Base-by-base conservation (phyloP, 2,888 invertebrate species). In the Muscina levida region DNA sequence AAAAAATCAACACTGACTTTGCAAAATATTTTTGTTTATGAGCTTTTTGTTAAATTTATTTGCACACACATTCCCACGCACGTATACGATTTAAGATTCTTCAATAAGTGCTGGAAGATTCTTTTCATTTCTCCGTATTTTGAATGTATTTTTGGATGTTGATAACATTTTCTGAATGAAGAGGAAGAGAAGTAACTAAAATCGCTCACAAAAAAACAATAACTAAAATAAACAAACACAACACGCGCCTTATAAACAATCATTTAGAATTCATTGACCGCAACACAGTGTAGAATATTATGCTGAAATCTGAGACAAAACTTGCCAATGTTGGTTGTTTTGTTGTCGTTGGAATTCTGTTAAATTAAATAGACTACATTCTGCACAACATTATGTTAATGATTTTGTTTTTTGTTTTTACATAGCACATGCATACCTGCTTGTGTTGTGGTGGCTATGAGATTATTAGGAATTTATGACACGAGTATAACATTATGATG, bases 191-290 rank as follows among this genome's bases (percentile, higher is more conserved):
- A 42, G 22, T 26, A 17, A 15, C 17, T 15, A 39, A 10, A 59
- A 59, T 37, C 31, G 3, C 31, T 31, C 37, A 59, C n/a, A 39
- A n/a, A n/a, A n/a, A n/a, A n/a, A 59, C 37, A 39, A 39, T 15
- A 22, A 39, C 3, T 19, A 62, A 62, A 62, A 37, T 62, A 62
- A 62, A 62, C 62, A 62, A 10, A 39, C 59, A 74, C 53, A 68
- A 68, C 44, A 68, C 24, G 68, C 72, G 53, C 2, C 72, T 46
- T 17, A 80, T 72, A 70, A 80, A 70, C 66, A 80, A 76, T 73
- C 65, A 57, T 77, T 80, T 80, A 73, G 51, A 70, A 80, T 80
- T 70, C 79, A 77, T 73, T 80, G 76, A 80, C 79, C 79, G 26
- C 44, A 37, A 46, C 56, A 68, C 24, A 48, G 22, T 62, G 39